Evolutionary conservation across 2,888 invertebrate species (phyloP).

Genomic region (Ormia ochracea): DNA sequence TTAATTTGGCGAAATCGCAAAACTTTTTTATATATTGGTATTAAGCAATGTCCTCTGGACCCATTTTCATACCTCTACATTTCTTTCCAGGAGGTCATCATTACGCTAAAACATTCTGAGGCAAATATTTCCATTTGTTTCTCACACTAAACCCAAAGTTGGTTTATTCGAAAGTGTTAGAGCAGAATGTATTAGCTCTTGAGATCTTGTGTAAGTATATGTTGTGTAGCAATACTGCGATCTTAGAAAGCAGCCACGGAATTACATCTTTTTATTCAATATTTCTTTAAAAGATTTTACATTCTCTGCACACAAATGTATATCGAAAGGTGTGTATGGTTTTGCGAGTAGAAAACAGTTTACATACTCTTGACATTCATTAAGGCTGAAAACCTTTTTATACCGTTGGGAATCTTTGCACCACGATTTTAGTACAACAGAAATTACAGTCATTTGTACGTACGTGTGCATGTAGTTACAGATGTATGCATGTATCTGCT

Average conservation of each 20-base stretch:
- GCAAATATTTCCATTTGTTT: constrained; percentile 61
- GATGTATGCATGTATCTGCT: not conserved
- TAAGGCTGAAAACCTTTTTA: not conserved
- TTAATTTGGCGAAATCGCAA: too few species aligned
- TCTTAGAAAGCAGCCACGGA: constrained; percentile 71
- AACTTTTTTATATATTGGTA: constrained; percentile 64
- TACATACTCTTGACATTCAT: constrained; percentile 68
- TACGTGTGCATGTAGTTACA: too few species aligned
- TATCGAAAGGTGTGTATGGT: constrained; percentile 66
- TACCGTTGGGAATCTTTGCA: constrained; percentile 3
- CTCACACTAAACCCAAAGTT: constrained; percentile 66
- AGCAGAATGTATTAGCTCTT: constrained; percentile 64
- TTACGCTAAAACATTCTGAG: constrained; percentile 55
- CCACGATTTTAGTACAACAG: not conserved
- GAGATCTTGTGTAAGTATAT: constrained; percentile 66
- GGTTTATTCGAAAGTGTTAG: constrained; percentile 54
- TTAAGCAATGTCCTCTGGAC: constrained; percentile 41
- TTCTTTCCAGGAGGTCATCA: constrained; percentile 59
- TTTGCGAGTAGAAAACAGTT: constrained; percentile 70
- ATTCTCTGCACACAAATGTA: constrained; percentile 68
- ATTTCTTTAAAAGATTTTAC: constrained; percentile 64
- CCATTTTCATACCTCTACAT: constrained; percentile 1
- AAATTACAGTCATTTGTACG: not conserved
- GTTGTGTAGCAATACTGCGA: constrained; percentile 68
- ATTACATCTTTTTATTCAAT: constrained; percentile 59